Evolutionary conservation across 1,140 invertebrate genomes (phyloP), one percentile per base, ranked within the genome.

Genomic region (Aphelinus atriplicis): DNA sequence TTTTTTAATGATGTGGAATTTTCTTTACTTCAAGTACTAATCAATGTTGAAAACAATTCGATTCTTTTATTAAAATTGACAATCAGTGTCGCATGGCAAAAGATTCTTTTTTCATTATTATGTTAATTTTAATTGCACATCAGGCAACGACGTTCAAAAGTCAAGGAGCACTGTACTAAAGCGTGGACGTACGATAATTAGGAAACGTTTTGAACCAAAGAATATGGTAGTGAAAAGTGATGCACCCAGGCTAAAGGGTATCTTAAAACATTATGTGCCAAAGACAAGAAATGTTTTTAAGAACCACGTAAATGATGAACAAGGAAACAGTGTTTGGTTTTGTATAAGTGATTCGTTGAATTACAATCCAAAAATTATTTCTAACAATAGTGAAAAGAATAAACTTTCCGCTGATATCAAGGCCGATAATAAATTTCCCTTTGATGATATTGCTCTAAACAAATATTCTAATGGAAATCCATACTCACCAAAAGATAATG

Each of bases 181-280:
- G 75, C 83, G 84, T 62, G 83, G 84, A 55, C 83, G 84, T 69
- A 84, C 83, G 9, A 83, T 85, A 26, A 50, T 81, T 77, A 85
- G 82, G 63, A 81, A 61, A 26, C 78, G 74, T 55, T 70, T 73
- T 7, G 80, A 84, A 26, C 56, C 71, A 48, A 81, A 70, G 60
- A 83, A 82, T 64, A 43, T 51, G 26, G 53, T 75, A 60, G 61
- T 70, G 61, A 75, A 75, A 66, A 53, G 67, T 65, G 73, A 75
- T 7, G 4, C 56, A 57, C 43, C 75, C 61, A 76, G 56, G 51
- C 62, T 57, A 60, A 71, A 76, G 9, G 43, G 64, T 68, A 75
- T 66, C n/a, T 71, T 55, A 43, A 70, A 75, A 75, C 65, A 47
- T 61, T 51, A 70, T 9, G 2, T 61, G 10, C 43, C 63, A 53